These are phyloP conservation scores for Ellobium chinense DNA, from an alignment of 2,888 invertebrate species.

Conservation along the genomic window DNA sequence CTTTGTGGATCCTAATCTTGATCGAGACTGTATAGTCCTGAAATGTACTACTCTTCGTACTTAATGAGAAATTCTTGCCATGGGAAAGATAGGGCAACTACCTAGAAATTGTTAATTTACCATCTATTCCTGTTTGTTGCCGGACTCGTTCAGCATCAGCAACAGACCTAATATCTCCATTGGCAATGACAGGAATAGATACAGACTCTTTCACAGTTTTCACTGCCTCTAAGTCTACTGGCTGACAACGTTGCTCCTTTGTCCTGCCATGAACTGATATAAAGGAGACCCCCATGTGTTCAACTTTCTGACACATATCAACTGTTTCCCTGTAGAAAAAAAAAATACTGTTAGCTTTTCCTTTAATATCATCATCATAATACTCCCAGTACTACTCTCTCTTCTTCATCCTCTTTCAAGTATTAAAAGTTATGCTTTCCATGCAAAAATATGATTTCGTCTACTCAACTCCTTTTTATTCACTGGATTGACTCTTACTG, in stretches of 20 bases:
- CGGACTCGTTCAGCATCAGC: slow-evolving; percentile 86
- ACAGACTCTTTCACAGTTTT: slow-evolving; percentile 86
- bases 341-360: background rate
- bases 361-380: background rate
- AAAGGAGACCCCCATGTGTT: slow-evolving; percentile 92
- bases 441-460: too few relatives aligned
- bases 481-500: too few relatives aligned
- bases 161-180: slow-evolving; percentile 91
- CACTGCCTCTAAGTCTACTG: slow-evolving; percentile 85
- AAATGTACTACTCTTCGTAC: too few relatives aligned
- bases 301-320: slow-evolving; percentile 88
- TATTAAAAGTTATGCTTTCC: too few relatives aligned
- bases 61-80: too few relatives aligned
- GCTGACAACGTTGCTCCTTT: slow-evolving; percentile 87
- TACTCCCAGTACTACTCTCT: too few relatives aligned
- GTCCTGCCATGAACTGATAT: slow-evolving; percentile 95
- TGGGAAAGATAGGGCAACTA: too few relatives aligned
- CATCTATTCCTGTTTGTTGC: slow-evolving; percentile 84
- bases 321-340: slow-evolving; percentile 83
- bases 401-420: too few relatives aligned
- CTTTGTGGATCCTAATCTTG: slow-evolving; percentile 91
- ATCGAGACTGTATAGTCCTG: slow-evolving; percentile 91
- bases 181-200: slow-evolving; percentile 92
- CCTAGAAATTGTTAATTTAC: slow-evolving; percentile 80
- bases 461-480: too few relatives aligned